A percentile compares a stretch with the other conserved stretches of the same genome.
Conservation (phyloP, 2,888 invertebrate species). For the Merodon equestris region DNA sequence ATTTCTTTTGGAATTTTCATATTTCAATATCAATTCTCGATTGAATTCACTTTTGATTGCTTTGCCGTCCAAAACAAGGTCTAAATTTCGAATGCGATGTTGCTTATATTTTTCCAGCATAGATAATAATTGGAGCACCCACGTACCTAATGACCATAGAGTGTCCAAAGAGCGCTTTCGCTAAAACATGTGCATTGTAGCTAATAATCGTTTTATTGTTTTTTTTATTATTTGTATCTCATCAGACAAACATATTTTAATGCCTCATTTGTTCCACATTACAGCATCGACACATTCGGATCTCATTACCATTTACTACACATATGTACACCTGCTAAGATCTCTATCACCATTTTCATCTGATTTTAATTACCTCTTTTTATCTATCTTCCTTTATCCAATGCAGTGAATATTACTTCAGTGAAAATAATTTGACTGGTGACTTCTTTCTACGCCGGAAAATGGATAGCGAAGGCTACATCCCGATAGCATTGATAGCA, state of each 20-base stretch:
- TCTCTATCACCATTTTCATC: too few species aligned
- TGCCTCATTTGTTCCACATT: constrained; percentile 21
- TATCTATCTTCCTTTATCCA: not conserved
- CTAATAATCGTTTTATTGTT: not conserved
- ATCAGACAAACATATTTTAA: not conserved
- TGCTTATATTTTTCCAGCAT: too few species aligned
- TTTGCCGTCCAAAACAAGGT: too few species aligned
- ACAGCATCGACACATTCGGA: constrained; percentile 35
- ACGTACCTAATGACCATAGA: too few species aligned
- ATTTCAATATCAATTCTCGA: too few species aligned
- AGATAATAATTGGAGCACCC: too few species aligned
- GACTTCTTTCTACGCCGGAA: constrained; percentile 98
- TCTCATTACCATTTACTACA: constrained; percentile 12
- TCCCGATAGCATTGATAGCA: constrained; percentile 95
- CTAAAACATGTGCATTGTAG: too few species aligned
- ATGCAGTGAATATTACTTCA: constrained; percentile 98
- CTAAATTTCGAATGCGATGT: too few species aligned
- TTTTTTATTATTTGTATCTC: constrained; percentile 1
- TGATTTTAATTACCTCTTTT: not conserved
- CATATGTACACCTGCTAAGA: not conserved
- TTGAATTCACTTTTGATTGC: too few species aligned
- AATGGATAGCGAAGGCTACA: constrained; percentile 96
- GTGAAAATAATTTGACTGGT: constrained; percentile 94
- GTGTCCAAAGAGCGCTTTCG: too few species aligned
- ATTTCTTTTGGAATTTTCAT: too few species aligned